These are phyloP conservation scores for Kradibia gibbosae DNA, from an alignment of 1,140 invertebrate genomes.

Conservation along the genomic window DNA sequence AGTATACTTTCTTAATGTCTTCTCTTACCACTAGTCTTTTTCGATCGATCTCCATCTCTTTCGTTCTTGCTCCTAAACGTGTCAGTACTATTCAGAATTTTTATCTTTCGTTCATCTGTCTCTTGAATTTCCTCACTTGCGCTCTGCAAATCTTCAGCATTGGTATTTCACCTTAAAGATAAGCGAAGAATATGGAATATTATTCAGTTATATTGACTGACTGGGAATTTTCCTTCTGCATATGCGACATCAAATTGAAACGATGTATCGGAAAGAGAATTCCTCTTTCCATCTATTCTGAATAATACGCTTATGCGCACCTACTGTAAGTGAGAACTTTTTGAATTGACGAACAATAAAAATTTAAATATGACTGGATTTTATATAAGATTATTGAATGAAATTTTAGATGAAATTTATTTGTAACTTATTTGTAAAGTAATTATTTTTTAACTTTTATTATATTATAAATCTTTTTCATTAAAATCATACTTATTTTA, in stretches of 20 bases:
- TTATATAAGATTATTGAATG: too few species aligned
- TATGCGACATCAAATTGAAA: background rate
- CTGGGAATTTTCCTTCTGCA: background rate
- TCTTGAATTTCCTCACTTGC: background rate
- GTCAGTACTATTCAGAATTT: background rate
- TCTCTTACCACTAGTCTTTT: background rate
- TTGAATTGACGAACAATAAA: too few species aligned
- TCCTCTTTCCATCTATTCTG: background rate
- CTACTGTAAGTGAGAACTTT: background rate
- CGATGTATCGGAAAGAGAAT: background rate
- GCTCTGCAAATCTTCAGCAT: constrained; percentile 16
- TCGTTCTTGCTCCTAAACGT: background rate
- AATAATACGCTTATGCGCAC: background rate
- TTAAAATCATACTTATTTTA: too few species aligned
- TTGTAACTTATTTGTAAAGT: too few species aligned
- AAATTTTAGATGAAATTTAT: too few species aligned
- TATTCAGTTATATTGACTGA: background rate
- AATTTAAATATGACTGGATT: constrained; percentile 4
- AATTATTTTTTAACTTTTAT: too few species aligned
- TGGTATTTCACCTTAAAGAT: background rate
- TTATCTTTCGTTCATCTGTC: background rate
- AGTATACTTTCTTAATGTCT: background rate
- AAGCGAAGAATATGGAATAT: background rate
- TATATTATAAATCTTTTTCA: too few species aligned
- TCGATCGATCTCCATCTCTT: background rate